phyloP scores from a whole-genome alignment of 2,888 invertebrate genomes.

The Caradrina clavipalpis region DNA sequence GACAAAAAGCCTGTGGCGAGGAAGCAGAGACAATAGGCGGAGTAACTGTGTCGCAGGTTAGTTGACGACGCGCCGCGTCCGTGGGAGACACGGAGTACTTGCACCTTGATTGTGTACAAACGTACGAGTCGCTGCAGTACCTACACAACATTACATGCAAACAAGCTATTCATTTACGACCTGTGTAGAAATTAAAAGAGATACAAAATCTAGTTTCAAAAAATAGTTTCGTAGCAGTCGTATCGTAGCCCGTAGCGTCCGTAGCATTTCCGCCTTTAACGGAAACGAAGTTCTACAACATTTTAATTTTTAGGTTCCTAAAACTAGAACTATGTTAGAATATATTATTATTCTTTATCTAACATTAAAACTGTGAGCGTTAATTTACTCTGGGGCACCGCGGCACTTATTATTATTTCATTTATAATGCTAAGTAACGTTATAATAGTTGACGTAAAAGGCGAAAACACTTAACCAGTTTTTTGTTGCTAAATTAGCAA shows the following conservation, averaged over 20 bases:
- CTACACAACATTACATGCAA: slow-evolving; percentile 47
- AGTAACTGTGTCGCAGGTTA: slow-evolving; percentile 71
- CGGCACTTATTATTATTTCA: background rate
- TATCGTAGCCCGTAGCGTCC: slow-evolving; percentile 13
- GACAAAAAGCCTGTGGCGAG: slow-evolving; percentile 79
- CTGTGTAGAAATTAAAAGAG: slow-evolving; percentile 23
- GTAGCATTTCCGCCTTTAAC: slow-evolving; percentile 1
- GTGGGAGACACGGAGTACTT: slow-evolving; percentile 55
- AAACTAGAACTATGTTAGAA: background rate
- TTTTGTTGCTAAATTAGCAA: background rate
- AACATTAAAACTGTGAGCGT: background rate
- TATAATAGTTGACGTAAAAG: background rate
- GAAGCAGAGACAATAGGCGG: slow-evolving; percentile 68
- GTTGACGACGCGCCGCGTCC: slow-evolving; percentile 53
- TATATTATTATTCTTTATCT: background rate
- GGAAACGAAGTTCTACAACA: background rate
- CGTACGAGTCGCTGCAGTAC: slow-evolving; percentile 35
- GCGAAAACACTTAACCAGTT: slow-evolving; percentile 11
- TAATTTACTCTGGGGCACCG: background rate
- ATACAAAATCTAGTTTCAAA: background rate
- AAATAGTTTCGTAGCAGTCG: background rate
- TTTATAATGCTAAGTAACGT: background rate
- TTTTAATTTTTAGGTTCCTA: background rate
- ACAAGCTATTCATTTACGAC: slow-evolving; percentile 31
- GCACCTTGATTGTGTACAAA: slow-evolving; percentile 51